These are phyloP conservation scores for Nasonovia ribisnigri DNA, from an alignment of 2,888 invertebrate genomes.

Conservation along the genomic window DNA sequence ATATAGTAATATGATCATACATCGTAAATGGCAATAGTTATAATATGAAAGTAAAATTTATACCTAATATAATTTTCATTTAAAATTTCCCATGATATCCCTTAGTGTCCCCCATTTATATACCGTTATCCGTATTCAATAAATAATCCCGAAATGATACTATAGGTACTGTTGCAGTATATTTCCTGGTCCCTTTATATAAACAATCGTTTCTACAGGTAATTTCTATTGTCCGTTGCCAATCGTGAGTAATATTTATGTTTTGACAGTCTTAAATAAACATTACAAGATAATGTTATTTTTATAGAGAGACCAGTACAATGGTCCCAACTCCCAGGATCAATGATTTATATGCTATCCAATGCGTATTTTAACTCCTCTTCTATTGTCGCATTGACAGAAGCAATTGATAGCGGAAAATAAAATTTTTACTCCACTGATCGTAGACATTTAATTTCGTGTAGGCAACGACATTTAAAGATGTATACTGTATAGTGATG, in stretches of 20 bases:
- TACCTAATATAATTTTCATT: background rate
- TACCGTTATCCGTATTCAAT: conserved; percentile 34
- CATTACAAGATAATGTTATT: conserved; percentile 53
- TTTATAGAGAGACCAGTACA: conserved; percentile 59
- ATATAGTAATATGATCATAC: background rate
- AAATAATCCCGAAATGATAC: conserved; percentile 51
- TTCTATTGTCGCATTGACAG: conserved; percentile 35
- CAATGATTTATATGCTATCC: conserved; percentile 53
- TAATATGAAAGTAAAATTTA: background rate
- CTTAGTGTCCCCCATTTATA: background rate
- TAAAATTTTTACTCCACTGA: background rate
- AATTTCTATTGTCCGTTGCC: conserved; percentile 53
- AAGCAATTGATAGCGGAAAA: conserved; percentile 15
- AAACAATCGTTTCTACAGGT: conserved; percentile 46
- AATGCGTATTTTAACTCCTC: conserved; percentile 45
- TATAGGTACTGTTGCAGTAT: background rate
- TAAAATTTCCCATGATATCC: conserved; percentile 23
- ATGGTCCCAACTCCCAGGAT: conserved; percentile 30
- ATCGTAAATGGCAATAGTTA: background rate
- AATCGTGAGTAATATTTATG: conserved; percentile 53
- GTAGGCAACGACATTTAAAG: background rate
- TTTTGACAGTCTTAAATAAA: conserved; percentile 64
- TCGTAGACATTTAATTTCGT: conserved; percentile 20
- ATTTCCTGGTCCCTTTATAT: conserved; percentile 50
- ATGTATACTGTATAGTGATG: background rate